phyloP scores from a whole-genome alignment of 2,888 invertebrate genomes.

The Nomada ruficornis region DNA sequence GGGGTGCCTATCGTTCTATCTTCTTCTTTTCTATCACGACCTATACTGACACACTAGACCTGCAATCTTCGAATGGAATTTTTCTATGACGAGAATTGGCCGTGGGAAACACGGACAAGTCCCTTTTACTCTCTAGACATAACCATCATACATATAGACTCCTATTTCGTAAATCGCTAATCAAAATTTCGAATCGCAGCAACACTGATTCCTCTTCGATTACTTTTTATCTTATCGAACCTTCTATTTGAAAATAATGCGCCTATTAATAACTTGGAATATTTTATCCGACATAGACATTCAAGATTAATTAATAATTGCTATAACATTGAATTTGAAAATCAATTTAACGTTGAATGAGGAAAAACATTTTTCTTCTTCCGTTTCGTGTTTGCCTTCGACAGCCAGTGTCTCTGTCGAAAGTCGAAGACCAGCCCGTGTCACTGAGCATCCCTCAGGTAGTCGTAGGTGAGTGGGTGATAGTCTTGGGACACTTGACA shows the following conservation, averaged over 20 bases:
- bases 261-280: too few species aligned
- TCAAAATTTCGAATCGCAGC: not conserved
- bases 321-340: too few species aligned
- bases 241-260: too few species aligned
- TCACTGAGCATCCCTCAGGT: constrained; percentile 41
- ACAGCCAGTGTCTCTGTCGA: constrained; percentile 60
- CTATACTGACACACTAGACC: constrained; percentile 54
- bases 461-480: constrained; percentile 33
- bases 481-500: constrained; percentile 79
- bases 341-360: too few species aligned
- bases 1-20: constrained; percentile 66
- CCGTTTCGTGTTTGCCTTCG: constrained; percentile 66
- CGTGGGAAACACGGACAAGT: constrained; percentile 58
- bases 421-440: constrained; percentile 38
- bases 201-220: too few species aligned
- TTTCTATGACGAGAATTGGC: constrained; percentile 58
- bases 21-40: constrained; percentile 62
- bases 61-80: constrained; percentile 72
- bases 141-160: constrained; percentile 6
- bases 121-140: constrained; percentile 11
- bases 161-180: not conserved
- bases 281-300: too few species aligned
- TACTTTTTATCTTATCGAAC: too few species aligned
- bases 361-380: too few species aligned
- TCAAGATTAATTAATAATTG: too few species aligned